Conservation (phyloP, 2,113 vertebrate species). For the Pteropus alecto region DNA sequence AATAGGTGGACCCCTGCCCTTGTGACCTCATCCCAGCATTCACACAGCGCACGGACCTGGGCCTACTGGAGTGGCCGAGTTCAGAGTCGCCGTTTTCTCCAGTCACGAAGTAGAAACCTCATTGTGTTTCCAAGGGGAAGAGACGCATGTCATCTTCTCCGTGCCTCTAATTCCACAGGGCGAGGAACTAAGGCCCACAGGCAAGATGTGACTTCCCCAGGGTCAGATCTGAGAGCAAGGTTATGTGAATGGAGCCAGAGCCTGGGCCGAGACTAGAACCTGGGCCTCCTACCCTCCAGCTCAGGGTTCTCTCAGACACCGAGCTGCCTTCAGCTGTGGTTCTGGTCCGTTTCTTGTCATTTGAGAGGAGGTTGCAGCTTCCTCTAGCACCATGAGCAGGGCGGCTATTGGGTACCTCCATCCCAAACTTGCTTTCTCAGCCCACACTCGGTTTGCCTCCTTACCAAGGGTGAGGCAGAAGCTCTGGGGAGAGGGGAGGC, state of each 20-base stretch:
- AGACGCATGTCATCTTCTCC: neutral
- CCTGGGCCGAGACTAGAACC: neutral
- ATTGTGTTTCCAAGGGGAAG: neutral
- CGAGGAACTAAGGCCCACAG: neutral
- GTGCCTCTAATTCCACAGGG: neutral
- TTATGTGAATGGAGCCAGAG: neutral
- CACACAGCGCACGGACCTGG: too few relatives aligned
- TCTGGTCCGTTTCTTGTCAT: neutral
- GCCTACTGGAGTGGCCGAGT: neutral
- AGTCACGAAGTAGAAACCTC: neutral
- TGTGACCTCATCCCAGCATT: rapidly evolving
- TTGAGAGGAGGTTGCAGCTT: neutral
- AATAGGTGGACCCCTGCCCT: rapidly evolving
- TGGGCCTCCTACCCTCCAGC: neutral
- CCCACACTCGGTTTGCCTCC: neutral
- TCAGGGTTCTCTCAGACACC: neutral
- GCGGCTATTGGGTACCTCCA: neutral
- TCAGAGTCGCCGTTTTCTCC: neutral
- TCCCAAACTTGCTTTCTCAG: neutral
- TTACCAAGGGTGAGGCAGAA: neutral
- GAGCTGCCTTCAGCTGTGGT: neutral
- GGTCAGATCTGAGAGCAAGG: neutral
- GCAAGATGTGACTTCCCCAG: neutral
- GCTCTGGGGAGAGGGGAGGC: neutral
- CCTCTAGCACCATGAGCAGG: rapidly evolving